These are phyloP conservation scores for Pachyramphus minor DNA, from an alignment of 2,113 vertebrate species.

Conservation along the genomic window DNA sequence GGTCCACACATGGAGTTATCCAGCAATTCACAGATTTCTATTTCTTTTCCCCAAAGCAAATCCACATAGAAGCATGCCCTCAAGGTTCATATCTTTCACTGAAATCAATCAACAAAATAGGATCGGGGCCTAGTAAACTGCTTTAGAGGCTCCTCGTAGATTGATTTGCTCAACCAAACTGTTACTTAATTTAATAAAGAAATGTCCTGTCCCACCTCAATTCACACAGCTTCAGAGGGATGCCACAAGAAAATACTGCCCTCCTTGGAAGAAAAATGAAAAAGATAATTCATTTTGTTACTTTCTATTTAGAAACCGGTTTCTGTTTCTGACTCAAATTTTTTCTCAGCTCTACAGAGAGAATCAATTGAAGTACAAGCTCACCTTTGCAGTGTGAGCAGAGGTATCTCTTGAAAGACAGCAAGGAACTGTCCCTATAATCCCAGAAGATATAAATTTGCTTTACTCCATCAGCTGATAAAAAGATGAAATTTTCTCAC, in stretches of 20 bases:
- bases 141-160: not conserved
- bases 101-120: not conserved
- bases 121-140: not conserved
- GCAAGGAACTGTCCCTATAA: not conserved
- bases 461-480: not conserved
- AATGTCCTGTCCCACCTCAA: not conserved
- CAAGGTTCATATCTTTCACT: not conserved
- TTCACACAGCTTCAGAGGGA: not conserved
- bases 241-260: not conserved
- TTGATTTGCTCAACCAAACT: not conserved
- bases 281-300: not conserved
- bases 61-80: not conserved
- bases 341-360: not conserved
- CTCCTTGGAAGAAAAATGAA: not conserved
- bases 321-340: not conserved
- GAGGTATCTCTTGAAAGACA: not conserved
- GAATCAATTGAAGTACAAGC: not conserved
- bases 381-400: not conserved
- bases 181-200: not conserved
- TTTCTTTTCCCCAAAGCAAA: not conserved
- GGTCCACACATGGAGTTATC: not conserved
- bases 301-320: not conserved
- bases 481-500: not conserved
- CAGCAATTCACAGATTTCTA: not conserved
- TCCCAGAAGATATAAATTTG: not conserved